phyloP scores from a whole-genome alignment of 2,113 vertebrate genomes.

The Neodon shergylaensis region DNA sequence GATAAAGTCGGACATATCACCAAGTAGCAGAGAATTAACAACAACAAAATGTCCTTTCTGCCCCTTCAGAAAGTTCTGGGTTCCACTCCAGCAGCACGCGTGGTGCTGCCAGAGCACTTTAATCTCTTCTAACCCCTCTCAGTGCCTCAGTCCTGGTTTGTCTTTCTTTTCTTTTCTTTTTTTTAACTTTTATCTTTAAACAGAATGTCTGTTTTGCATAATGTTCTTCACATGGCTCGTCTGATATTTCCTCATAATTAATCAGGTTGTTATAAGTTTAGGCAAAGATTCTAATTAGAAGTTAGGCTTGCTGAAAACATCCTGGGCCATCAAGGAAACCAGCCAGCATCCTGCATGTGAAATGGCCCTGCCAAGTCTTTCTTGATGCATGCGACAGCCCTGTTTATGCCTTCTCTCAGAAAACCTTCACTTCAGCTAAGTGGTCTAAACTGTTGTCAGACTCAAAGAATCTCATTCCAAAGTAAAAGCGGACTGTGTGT shows the following conservation, averaged over 20 bases:
- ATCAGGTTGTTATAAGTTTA: not conserved
- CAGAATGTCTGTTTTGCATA: not conserved
- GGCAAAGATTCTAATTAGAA: not conserved
- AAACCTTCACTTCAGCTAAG: not conserved
- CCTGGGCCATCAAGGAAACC: not conserved
- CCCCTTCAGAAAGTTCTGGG: not conserved
- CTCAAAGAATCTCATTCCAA: not conserved
- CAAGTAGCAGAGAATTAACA: not conserved
- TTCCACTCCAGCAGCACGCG: not conserved
- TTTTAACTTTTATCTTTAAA: not conserved
- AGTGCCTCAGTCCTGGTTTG: not conserved
- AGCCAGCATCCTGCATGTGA: not conserved
- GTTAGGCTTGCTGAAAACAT: not conserved
- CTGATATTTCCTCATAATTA: not conserved
- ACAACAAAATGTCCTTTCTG: not conserved
- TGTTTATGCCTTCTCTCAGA: not conserved
- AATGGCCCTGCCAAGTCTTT: not conserved
- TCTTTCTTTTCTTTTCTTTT: not conserved
- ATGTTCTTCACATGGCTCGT: not conserved
- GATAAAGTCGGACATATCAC: not conserved
- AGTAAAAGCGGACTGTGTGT: not conserved
- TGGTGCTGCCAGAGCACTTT: not conserved
- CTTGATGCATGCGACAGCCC: not conserved
- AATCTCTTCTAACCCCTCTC: not conserved
- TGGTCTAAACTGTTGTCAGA: not conserved